Conservation (phyloP, 1,140 invertebrate genomes). For the Ectropis grisescens region DNA sequence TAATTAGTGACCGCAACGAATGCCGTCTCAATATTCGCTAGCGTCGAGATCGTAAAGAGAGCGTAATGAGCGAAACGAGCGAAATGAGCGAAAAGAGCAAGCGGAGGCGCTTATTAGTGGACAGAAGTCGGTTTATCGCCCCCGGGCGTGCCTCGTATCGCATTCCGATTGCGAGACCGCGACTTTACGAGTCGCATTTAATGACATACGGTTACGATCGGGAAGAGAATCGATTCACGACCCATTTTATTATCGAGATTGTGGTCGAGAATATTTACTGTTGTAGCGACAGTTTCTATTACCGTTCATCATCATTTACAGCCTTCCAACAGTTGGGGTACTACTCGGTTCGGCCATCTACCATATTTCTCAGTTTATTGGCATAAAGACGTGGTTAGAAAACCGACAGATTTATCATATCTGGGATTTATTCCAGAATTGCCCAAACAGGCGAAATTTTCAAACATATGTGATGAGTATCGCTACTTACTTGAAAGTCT, state of each 20-base stretch:
- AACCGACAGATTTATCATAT: no score
- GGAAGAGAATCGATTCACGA: constrained; percentile 52
- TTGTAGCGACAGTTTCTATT: no score
- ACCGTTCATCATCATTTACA: no score
- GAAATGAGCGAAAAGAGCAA: constrained; percentile 12
- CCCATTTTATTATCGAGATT: constrained; percentile 31
- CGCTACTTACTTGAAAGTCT: no score
- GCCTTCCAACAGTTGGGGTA: no score
- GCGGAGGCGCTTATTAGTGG: constrained; percentile 24
- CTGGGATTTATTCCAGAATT: no score
- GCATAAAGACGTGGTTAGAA: no score
- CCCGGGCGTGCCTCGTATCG: constrained; percentile 35
- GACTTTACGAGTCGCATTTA: constrained; percentile 44
- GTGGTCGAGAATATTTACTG: constrained; percentile 1
- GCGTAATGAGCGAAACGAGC: constrained; percentile 11
- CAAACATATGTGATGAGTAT: no score
- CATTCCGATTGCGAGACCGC: constrained; percentile 45
- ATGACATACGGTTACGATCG: constrained; percentile 49
- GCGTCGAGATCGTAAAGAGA: constrained; percentile 4
- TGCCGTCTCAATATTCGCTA: constrained; percentile 15
- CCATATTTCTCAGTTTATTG: no score
- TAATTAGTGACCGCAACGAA: constrained; percentile 35
- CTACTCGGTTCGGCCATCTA: no score
- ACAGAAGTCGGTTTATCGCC: constrained; percentile 14
- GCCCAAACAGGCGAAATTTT: no score